Percentiles rank a stretch among this genome's conserved stretches.
Conservation (phyloP, 2,113 vertebrate species). For the Poeciliopsis retropinna region DNA sequence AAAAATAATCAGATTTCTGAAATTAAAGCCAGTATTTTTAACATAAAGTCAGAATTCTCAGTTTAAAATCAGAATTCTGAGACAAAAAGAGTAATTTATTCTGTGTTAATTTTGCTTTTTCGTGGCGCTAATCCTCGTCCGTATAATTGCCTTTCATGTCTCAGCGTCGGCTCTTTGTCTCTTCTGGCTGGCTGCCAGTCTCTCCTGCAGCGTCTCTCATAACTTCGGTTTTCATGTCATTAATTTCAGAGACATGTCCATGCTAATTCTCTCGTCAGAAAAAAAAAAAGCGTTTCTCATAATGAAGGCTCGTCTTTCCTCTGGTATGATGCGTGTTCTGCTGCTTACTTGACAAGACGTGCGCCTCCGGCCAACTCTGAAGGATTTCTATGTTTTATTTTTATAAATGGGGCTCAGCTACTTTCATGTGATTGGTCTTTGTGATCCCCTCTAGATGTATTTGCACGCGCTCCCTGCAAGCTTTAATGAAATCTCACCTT, state of each 20-base stretch:
- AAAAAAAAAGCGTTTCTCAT: slow-evolving; percentile 22
- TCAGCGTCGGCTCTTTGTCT: slow-evolving; percentile 10
- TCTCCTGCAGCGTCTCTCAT: slow-evolving; percentile 16
- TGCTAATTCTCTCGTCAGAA: slow-evolving; percentile 13
- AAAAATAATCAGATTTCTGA: no score
- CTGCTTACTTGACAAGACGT: slow-evolving; percentile 30
- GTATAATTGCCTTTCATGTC: background rate
- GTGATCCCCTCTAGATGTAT: slow-evolving; percentile 33
- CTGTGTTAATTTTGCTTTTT: no score
- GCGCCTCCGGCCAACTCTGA: slow-evolving; percentile 36
- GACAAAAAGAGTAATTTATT: no score
- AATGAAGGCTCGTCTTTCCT: slow-evolving; percentile 9
- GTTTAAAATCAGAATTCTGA: no score
- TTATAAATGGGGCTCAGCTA: slow-evolving; percentile 27
- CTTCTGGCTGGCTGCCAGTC: slow-evolving; percentile 15
- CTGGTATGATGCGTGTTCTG: slow-evolving; percentile 15
- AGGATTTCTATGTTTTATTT: background rate
- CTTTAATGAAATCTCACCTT: slow-evolving; percentile 54
- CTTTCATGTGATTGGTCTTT: slow-evolving; percentile 49
- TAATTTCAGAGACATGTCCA: slow-evolving; percentile 12
- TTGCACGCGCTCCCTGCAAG: slow-evolving; percentile 25
- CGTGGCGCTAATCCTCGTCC: no score
- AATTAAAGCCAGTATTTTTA: no score
- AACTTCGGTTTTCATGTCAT: slow-evolving; percentile 18
- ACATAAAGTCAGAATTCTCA: no score